These are phyloP conservation scores for Tenrec ecaudatus DNA, from an alignment of 2,113 vertebrate species.

Conservation along the genomic window DNA sequence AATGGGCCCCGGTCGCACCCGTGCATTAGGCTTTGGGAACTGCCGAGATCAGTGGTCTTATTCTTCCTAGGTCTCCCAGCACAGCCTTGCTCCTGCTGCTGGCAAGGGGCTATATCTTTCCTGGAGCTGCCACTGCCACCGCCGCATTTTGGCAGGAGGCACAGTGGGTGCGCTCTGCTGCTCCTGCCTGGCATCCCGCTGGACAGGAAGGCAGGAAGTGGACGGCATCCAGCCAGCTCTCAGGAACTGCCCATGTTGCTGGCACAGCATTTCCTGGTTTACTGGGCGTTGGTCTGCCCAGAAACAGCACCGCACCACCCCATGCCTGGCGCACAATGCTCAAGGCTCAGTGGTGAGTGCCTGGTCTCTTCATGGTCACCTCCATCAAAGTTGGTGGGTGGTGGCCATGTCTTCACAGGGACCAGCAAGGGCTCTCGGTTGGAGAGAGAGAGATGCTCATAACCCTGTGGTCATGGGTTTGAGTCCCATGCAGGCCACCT, in stretches of 20 bases:
- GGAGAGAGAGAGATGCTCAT: too few relatives aligned
- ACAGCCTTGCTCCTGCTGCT: not conserved
- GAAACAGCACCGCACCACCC: not conserved
- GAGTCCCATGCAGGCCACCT: too few relatives aligned
- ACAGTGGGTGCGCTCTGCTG: not conserved
- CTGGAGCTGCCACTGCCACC: not conserved
- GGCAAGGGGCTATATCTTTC: not conserved
- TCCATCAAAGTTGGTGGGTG: not conserved
- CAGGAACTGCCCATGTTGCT: not conserved
- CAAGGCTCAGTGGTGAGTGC: not conserved
- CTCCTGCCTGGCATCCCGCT: not conserved
- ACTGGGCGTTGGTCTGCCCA: not conserved
- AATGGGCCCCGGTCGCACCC: not conserved
- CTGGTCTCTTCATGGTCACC: not conserved
- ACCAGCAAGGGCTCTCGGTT: too few relatives aligned
- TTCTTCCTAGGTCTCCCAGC: not conserved
- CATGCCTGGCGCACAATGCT: not conserved
- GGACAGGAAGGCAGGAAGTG: constrained; percentile 28
- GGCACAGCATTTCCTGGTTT: not conserved
- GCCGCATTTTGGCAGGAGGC: constrained; percentile 3
- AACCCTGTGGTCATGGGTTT: too few relatives aligned
- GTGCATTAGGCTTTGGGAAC: not conserved
- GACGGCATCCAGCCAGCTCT: not conserved
- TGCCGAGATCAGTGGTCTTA: not conserved
- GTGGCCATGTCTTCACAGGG: not conserved